Evolutionary conservation across 2,888 invertebrate species (phyloP).

Genomic region (Eristalinus sepulchralis): DNA sequence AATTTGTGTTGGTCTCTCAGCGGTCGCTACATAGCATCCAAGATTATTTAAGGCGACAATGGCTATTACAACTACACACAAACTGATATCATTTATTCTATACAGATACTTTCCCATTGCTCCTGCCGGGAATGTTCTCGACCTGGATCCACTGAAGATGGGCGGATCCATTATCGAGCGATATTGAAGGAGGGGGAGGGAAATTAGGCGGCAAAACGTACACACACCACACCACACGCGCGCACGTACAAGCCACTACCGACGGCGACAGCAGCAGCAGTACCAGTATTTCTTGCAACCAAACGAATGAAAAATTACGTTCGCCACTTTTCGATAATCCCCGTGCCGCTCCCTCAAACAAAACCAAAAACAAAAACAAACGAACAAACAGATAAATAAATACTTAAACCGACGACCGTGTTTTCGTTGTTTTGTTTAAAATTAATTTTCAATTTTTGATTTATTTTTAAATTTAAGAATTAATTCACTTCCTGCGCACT

Average conservation of each 20-base stretch:
- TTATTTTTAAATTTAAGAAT: slow-evolving; percentile 4
- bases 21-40: slow-evolving; percentile 75
- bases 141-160: slow-evolving; percentile 79
- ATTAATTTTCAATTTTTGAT: not conserved
- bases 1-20: slow-evolving; percentile 74
- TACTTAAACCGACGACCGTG: slow-evolving; percentile 7
- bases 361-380: not conserved
- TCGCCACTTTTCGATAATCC: slow-evolving; percentile 44
- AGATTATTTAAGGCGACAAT: slow-evolving; percentile 77
- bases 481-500: slow-evolving; percentile 34
- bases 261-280: not conserved
- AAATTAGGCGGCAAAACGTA: not conserved
- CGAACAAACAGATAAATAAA: too few species aligned
- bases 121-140: slow-evolving; percentile 72
- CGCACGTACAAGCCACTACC: slow-evolving; percentile 29
- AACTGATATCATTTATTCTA: slow-evolving; percentile 74
- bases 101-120: slow-evolving; percentile 60
- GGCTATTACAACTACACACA: slow-evolving; percentile 75
- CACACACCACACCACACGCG: slow-evolving; percentile 10
- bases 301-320: slow-evolving; percentile 31
- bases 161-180: slow-evolving; percentile 78
- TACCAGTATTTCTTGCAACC: not conserved
- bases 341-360: not conserved
- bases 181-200: slow-evolving; percentile 3
- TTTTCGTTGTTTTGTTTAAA: slow-evolving; percentile 12